Evolutionary conservation across 1,140 invertebrate genomes (phyloP).

Genomic region (Brachionus manjavacas): DNA sequence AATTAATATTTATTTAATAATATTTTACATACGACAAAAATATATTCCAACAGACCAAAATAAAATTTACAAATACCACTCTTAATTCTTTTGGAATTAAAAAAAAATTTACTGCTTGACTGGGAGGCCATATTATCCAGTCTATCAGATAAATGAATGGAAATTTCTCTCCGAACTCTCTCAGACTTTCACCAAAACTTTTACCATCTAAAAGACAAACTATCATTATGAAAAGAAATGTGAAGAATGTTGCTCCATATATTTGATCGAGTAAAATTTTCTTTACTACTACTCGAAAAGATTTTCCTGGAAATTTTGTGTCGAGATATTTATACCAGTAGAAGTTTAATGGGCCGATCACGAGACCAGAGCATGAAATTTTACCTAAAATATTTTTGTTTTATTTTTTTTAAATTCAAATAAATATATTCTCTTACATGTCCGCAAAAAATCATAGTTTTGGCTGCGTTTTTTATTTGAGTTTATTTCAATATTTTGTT

Average conservation of each 20-base stretch:
- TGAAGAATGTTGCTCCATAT: slow-evolving; percentile 44
- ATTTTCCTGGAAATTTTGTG: slow-evolving; percentile 32
- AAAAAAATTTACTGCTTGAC: slow-evolving; percentile 45
- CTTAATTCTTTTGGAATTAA: slow-evolving; percentile 44
- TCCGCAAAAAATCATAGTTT: not conserved
- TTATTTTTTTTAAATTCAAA: not conserved
- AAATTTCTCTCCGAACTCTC: slow-evolving; percentile 45
- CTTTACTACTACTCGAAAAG: slow-evolving; percentile 12
- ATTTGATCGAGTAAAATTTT: slow-evolving; percentile 46
- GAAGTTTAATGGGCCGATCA: slow-evolving; percentile 44
- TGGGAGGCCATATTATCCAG: slow-evolving; percentile 46
- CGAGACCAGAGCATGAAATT: slow-evolving; percentile 35
- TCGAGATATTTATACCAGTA: slow-evolving; percentile 45
- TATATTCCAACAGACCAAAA: slow-evolving; percentile 44
- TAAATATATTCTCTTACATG: not conserved
- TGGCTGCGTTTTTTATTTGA: not conserved
- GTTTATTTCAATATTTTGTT: slow-evolving; percentile 28
- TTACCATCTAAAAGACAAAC: slow-evolving; percentile 43
- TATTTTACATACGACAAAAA: slow-evolving; percentile 47
- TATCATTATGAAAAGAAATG: slow-evolving; percentile 45
- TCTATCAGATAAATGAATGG: slow-evolving; percentile 45
- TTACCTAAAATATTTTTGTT: slow-evolving; percentile 30
- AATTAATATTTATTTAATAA: not conserved
- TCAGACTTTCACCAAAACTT: slow-evolving; percentile 24
- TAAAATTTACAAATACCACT: slow-evolving; percentile 44